Evolutionary conservation across 2,888 invertebrate genomes (phyloP).

Genomic region (Andrena bicolor): DNA sequence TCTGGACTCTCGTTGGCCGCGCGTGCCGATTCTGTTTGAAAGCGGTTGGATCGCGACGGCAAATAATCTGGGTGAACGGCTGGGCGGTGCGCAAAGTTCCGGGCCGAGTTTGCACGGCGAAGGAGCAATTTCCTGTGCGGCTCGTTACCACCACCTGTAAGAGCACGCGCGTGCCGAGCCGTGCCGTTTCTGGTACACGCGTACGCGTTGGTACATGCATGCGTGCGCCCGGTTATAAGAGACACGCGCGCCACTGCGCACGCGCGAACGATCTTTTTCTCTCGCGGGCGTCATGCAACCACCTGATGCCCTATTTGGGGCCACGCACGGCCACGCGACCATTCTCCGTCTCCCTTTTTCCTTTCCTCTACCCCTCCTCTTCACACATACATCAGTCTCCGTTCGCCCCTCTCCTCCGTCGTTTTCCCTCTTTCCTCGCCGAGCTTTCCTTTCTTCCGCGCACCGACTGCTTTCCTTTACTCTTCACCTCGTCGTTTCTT

Average conservation of each 20-base stretch:
- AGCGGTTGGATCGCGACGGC: constrained; percentile 6
- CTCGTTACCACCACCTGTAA: constrained; percentile 61
- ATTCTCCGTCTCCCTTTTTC: constrained; percentile 59
- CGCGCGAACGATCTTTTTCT: constrained; percentile 74
- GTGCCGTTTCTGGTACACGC: constrained; percentile 51
- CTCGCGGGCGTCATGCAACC: constrained; percentile 78
- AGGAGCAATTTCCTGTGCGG: constrained; percentile 62
- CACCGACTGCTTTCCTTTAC: not conserved
- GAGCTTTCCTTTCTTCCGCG: not conserved
- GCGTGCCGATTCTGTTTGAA: constrained; percentile 28
- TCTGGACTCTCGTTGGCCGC: not conserved
- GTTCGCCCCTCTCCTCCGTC: constrained; percentile 7
- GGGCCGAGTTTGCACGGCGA: constrained; percentile 39
- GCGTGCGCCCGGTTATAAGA: constrained; percentile 59
- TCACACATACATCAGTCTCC: constrained; percentile 3
- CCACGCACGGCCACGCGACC: constrained; percentile 81
- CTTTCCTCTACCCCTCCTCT: constrained; percentile 10
- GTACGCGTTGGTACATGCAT: constrained; percentile 53
- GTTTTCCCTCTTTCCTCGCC: constrained; percentile 2
- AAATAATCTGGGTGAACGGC: constrained; percentile 39
- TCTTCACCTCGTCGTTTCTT: not conserved
- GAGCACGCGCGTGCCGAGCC: constrained; percentile 60
- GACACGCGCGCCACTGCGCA: constrained; percentile 70
- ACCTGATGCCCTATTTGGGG: constrained; percentile 83
- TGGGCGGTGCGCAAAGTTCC: constrained; percentile 30